These are phyloP conservation scores for Vidua chalybeata DNA, from an alignment of 2,113 vertebrate species.

Conservation along the genomic window DNA sequence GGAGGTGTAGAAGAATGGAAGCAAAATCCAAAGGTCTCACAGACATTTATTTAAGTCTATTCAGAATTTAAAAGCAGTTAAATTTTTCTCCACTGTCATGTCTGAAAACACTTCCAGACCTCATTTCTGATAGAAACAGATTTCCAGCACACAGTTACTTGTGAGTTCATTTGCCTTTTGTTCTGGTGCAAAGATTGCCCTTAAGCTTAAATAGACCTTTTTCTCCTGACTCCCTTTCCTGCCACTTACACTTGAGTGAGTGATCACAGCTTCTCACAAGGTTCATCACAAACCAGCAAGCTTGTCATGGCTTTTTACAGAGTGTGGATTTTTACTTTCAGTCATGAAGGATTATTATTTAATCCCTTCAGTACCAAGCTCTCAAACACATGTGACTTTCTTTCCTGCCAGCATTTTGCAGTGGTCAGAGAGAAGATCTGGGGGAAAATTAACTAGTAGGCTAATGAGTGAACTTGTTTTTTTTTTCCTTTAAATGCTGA, in stretches of 20 bases:
- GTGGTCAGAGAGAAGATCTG: neutral
- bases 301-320: neutral
- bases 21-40: neutral
- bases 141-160: neutral
- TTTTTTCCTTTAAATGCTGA: neutral
- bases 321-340: neutral
- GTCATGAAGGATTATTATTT: neutral
- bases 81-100: neutral
- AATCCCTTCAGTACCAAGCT: neutral
- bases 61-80: neutral
- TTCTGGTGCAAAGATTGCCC: neutral
- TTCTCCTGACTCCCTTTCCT: neutral
- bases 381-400: neutral
- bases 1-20: neutral
- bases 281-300: neutral
- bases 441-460: neutral
- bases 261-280: neutral
- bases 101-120: neutral
- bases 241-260: neutral
- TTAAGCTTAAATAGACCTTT: neutral
- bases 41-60: neutral
- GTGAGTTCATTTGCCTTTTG: neutral
- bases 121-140: neutral
- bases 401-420: neutral
- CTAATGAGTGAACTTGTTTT: neutral